Base-by-base conservation (phyloP, 1,140 invertebrate species). In the Trichonephila inaurata region DNA sequence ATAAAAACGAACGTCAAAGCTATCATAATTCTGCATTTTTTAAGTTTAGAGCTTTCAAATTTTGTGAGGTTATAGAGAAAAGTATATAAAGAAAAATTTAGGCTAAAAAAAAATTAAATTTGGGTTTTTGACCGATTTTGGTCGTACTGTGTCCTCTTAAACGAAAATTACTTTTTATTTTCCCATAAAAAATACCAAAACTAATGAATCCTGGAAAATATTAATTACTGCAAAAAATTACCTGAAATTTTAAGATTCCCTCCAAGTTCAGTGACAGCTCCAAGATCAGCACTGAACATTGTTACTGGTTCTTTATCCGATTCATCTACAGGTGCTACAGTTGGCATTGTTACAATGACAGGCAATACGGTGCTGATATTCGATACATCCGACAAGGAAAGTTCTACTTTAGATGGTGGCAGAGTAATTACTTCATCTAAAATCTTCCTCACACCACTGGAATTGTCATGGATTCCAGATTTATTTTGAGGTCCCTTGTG, bases 241-340 rank as follows among this genome's bases (percentile, higher is more conserved):
- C 95, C 62, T 89, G 95, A 93, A 92, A 94, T 89, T 95, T 95
- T 85, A 88, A 95, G 86, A 64, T 94, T 86, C 94, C 94, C 72
- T 91, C 95, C 72, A 66, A 94, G 62, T 77, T 90, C 90, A 14
- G 93, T 60, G 21, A 89, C 33, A 18, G 40, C 66, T 14, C 66
- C 92, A 16, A 93, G 14, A 51, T 87, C 85, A 18, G 87, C 33
- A 24, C 58, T 51, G 8, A 24, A 18, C 24, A 88, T 24, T 2
- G 92, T 93, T 0, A 61, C 92, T 5, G 83, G 18, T 19, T 81
- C 86, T 1, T 21, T 7, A 18, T 24, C 58, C 4, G 83, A 62
- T 18, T 19, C 51, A 7, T 81, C 86, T 1, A 28, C 24, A 14
- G 28, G 14, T 3, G 58, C 44, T 24, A 61, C 58, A 1, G 87